These are phyloP conservation scores for Zelostemma sp. DNA, from an alignment of 1,140 invertebrate species.

Conservation along the genomic window DNA sequence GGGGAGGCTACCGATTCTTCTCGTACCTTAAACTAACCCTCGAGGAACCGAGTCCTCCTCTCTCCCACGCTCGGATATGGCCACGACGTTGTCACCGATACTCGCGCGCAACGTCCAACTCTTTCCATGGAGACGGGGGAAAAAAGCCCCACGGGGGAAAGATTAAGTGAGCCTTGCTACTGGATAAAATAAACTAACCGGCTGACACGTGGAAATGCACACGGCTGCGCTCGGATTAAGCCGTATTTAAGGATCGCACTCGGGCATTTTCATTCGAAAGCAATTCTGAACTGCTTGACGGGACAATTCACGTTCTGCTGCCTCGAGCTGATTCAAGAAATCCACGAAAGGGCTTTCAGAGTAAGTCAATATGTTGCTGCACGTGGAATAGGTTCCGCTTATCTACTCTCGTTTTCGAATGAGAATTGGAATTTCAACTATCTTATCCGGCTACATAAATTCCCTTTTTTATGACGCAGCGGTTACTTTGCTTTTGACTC, in stretches of 20 bases:
- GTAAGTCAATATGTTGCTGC: conserved; percentile 34
- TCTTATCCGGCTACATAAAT: neutral
- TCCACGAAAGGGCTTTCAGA: conserved; percentile 25
- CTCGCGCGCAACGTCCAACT: conserved; percentile 12
- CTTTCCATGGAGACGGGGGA: neutral
- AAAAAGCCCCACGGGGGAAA: neutral
- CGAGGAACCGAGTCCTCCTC: conserved; percentile 34
- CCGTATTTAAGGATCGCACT: conserved; percentile 47
- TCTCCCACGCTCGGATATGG: conserved; percentile 1
- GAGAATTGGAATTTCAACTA: conserved; percentile 1
- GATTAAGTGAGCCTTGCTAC: conserved; percentile 3
- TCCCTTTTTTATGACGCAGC: no score
- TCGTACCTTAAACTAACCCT: conserved; percentile 64
- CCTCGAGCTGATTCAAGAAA: conserved; percentile 22
- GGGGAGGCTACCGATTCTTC: conserved; percentile 63
- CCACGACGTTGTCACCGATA: conserved; percentile 35
- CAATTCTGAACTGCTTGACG: conserved; percentile 49
- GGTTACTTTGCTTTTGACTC: neutral
- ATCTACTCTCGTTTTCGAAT: neutral
- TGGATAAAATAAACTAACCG: conserved; percentile 31
- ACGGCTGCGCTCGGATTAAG: conserved; percentile 36
- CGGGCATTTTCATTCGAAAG: conserved; percentile 39
- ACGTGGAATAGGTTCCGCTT: neutral
- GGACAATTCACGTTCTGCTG: conserved; percentile 42
- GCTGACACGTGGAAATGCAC: conserved; percentile 41